Percentiles rank a stretch among this genome's conserved stretches.
phyloP scores from a whole-genome alignment of 2,888 invertebrate species.

The Heliothis peltigera region DNA sequence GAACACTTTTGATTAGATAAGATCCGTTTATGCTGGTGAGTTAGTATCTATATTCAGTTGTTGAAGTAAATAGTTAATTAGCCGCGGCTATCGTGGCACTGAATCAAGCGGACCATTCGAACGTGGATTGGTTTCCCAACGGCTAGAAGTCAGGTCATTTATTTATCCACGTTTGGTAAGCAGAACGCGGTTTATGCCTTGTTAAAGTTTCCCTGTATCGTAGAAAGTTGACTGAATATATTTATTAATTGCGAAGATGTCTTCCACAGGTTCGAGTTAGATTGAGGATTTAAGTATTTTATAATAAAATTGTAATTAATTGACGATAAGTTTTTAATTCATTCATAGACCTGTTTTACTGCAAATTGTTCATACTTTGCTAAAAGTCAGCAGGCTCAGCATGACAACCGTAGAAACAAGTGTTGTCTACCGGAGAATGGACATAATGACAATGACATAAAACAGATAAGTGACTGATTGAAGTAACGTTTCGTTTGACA shows the following conservation, averaged over 20 bases:
- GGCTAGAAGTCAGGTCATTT: slow-evolving; percentile 58
- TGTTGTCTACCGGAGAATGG: too few species aligned
- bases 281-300: slow-evolving; percentile 6
- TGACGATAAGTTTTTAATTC: too few species aligned
- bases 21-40: neutral
- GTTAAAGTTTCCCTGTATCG: slow-evolving; percentile 54
- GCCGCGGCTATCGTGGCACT: slow-evolving; percentile 39
- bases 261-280: slow-evolving; percentile 27
- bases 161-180: slow-evolving; percentile 67
- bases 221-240: slow-evolving; percentile 57
- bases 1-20: neutral
- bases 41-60: slow-evolving; percentile 1
- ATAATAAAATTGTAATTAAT: neutral
- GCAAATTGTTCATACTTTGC: too few species aligned
- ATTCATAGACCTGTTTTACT: neutral
- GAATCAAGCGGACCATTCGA: slow-evolving; percentile 42
- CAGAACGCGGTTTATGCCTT: slow-evolving; percentile 55
- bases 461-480: too few species aligned
- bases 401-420: too few species aligned
- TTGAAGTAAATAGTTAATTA: slow-evolving; percentile 52
- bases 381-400: too few species aligned
- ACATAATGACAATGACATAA: too few species aligned
- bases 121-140: slow-evolving; percentile 52
- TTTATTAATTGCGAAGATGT: slow-evolving; percentile 36
- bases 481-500: too few species aligned